Evolutionary conservation across 2,113 vertebrate genomes (phyloP).

Genomic region (Theristicus caerulescens): DNA sequence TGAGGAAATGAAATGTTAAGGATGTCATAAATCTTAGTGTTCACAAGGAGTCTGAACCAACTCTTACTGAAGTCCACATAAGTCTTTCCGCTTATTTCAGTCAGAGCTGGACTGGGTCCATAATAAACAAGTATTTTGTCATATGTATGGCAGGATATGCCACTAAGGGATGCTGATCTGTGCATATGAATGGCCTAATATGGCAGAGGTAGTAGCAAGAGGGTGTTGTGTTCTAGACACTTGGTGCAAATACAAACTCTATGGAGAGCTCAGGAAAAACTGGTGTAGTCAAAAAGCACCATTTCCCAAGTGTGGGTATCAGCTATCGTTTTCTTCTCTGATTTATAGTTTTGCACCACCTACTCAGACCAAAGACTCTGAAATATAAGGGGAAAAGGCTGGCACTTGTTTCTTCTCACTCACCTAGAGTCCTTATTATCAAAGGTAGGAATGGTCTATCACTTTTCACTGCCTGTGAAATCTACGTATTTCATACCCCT

Average conservation of each 20-base stretch:
- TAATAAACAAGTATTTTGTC: constrained; percentile 31
- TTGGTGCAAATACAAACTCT: not conserved
- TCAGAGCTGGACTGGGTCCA: constrained; percentile 6
- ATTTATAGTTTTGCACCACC: not conserved
- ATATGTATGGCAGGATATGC: not conserved
- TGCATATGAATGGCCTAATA: not conserved
- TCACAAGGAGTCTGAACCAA: constrained; percentile 1
- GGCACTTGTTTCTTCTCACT: not conserved
- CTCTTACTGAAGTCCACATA: not conserved
- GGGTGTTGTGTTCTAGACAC: not conserved
- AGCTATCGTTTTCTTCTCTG: not conserved
- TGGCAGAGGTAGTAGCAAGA: not conserved
- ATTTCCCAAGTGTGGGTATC: not conserved
- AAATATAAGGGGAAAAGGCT: not conserved
- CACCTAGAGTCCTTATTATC: not conserved
- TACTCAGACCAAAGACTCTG: not conserved
- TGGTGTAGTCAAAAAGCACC: not conserved
- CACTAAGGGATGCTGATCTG: not conserved
- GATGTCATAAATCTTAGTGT: constrained; percentile 29
- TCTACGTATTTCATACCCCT: not conserved
- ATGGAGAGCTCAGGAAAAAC: not conserved
- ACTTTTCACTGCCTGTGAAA: not conserved
- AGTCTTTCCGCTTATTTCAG: constrained; percentile 5
- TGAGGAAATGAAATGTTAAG: constrained; percentile 63
- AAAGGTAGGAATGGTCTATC: not conserved